Percentiles rank a stretch among this genome's conserved stretches.
phyloP scores from a whole-genome alignment of 2,888 invertebrate species.

The Ephialtes manifestator region DNA sequence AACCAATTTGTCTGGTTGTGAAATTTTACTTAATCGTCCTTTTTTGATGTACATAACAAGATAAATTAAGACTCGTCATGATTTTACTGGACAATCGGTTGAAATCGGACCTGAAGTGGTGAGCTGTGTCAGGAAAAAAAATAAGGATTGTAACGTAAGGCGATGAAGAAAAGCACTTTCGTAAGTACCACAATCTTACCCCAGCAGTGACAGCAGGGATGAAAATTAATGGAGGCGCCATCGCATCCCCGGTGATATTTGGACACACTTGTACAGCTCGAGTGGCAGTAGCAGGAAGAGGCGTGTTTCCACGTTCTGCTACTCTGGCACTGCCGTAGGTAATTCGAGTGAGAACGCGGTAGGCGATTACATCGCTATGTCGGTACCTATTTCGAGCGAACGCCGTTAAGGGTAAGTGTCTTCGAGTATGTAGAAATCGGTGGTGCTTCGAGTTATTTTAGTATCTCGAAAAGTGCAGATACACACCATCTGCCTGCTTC shows the following conservation, averaged over 20 bases:
- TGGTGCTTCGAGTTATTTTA: slow-evolving; percentile 65
- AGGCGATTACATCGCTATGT: slow-evolving; percentile 73
- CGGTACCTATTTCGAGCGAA: slow-evolving; percentile 70
- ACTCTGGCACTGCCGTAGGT: slow-evolving; percentile 56
- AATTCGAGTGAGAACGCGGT: slow-evolving; percentile 71
- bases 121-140: background rate
- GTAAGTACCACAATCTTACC: slow-evolving; percentile 24
- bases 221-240: slow-evolving; percentile 28
- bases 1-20: too few relatives aligned
- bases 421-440: slow-evolving; percentile 63
- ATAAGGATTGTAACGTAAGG: background rate
- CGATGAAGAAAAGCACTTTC: slow-evolving; percentile 15
- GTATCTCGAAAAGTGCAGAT: slow-evolving; percentile 42
- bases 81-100: background rate
- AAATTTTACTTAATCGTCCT: too few relatives aligned
- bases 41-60: too few relatives aligned
- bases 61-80: too few relatives aligned
- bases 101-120: background rate
- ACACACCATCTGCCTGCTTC: background rate
- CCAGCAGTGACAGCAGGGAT: slow-evolving; percentile 31
- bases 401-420: slow-evolving; percentile 72
- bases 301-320: slow-evolving; percentile 17
- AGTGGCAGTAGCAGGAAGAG: slow-evolving; percentile 41
- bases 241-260: slow-evolving; percentile 17
- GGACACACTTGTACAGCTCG: slow-evolving; percentile 18